Evolutionary conservation across 2,797 vertebrate species (phyloP), one percentile per base, ranked within the genome.

Genomic region (Enteromius radiatus): DNA sequence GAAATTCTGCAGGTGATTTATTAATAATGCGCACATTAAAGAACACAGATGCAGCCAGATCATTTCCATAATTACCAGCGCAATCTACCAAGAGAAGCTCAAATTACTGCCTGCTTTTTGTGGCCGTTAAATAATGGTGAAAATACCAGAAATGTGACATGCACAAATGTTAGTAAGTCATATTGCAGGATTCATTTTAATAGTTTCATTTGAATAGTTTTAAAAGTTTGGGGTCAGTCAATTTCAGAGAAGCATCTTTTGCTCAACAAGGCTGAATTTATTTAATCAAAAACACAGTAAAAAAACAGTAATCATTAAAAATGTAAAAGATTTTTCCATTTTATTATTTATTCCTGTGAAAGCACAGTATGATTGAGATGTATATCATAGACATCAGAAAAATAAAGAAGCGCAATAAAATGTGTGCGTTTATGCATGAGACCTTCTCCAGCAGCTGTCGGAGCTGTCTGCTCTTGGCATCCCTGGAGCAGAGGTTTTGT

Each of bases 361-460:
- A 17, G 17, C 19, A 64, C 28, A 33, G 31, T 64, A 15, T 33
- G 61, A 26, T 54, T 59, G 11, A 59, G 56, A 17, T 41, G 2
- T 45, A 15, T 17, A 19, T 56, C 11, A 56, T n/a, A 12, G 23
- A 2, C 17, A 10, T 38, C 15, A 26, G 14, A 70, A 41, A 31
- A 54, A 36, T 33, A 59, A 5, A 31, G 21, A 26, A 47, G 3
- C 14, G 12, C 12, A 12, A 36, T 5, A 17, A 74, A 74, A n/a
- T 67, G 36, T 54, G 10, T 70, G 61, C 38, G 80, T 81, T 82
- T 56, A 65, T 82, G 49, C 49, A 19, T 23, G 61, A 65, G 2
- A 99, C 98, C 97, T 99, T 99, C 90, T 99, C 98, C 78, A 99
- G 94, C 1, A 99, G 95, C 41, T 98, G 97, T 65, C 96, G 95